phyloP scores from a whole-genome alignment of 2,888 invertebrate genomes.

The Neoaliturus tenellus region DNA sequence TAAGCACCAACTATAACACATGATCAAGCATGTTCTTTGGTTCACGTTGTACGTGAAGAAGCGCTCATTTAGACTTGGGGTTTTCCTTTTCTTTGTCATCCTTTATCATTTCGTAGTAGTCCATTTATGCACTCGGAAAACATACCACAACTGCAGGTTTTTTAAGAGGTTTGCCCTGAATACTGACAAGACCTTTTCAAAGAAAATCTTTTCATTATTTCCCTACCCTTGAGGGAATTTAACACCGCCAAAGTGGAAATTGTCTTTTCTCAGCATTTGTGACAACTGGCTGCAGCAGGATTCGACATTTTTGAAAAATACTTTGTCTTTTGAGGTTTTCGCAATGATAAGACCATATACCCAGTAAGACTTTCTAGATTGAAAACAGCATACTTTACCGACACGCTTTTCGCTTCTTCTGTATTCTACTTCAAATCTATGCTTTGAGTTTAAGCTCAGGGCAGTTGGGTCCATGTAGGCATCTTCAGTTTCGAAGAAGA shows the following conservation, averaged over 20 bases:
- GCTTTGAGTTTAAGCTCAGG: not conserved
- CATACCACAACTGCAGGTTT: slow-evolving; percentile 26
- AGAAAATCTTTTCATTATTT: not conserved
- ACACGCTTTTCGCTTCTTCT: slow-evolving; percentile 32
- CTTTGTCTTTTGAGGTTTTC: not conserved
- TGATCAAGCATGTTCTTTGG: slow-evolving; percentile 17
- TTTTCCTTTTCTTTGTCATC: not conserved
- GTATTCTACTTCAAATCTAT: not conserved
- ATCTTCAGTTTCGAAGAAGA: slow-evolving; percentile 42
- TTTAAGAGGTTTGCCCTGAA: not conserved
- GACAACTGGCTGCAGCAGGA: not conserved
- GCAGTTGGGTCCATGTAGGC: slow-evolving; percentile 43
- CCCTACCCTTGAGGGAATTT: not conserved
- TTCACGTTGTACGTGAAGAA: not conserved
- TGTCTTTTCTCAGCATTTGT: not conserved
- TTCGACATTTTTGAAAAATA: not conserved
- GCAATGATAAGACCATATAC: slow-evolving; percentile 5
- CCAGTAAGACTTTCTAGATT: too few species aligned
- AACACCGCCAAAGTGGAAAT: not conserved
- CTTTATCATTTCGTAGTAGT: not conserved
- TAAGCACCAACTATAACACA: slow-evolving; percentile 8
- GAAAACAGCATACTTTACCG: not conserved
- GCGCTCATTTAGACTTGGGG: not conserved
- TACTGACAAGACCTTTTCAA: not conserved
- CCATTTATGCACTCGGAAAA: not conserved